Evolutionary conservation across 1,140 invertebrate species (phyloP), one percentile per base, ranked within the genome.

Genomic region (Parasteatoda tepidariorum): DNA sequence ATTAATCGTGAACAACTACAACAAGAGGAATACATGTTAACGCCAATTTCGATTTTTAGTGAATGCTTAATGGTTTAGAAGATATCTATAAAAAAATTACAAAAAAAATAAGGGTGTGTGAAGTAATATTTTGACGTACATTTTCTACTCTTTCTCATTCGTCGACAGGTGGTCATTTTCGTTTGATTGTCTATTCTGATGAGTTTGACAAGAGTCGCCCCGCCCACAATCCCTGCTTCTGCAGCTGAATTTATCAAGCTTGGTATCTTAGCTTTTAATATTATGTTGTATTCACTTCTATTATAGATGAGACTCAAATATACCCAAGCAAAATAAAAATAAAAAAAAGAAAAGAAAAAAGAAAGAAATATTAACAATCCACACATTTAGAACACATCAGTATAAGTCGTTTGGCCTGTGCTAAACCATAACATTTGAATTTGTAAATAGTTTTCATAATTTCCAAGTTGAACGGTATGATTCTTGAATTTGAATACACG

Each of bases 101-200:
- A 18, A 59, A 18, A 2, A n/a, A 59, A 59, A 59, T 7, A 33
- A n/a, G 22, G 6, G 41, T 15, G 13, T n/a, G 11, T 9, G 2
- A 55, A 71, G 26, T 71, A 71, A 71, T 55, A 71, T 54, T 70
- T 41, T 68, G 66, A 68, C 41, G 66, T 22, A 48, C 48, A 33
- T 30, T 55, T 28, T 48, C 34, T 30, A 7, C 68, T 26, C 68
- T n/a, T 41, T 5, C 41, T 48, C 38, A 74, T 38, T 59, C 71
- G 71, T 59, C 71, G 73, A 76, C 73, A 76, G 73, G 73, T 76
- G 73, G 73, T 76, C 73, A 76, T 76, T 76, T n/a, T 76, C 55
- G 73, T 15, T 64, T 64, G 73, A 76, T 76, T 64, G 73, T 64
- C 24, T 76, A 41, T 64, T 57, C 59, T 3, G 73, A 64, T 34